Conservation (phyloP, 2,888 invertebrate genomes). For the Pharmacophagus antenor region DNA sequence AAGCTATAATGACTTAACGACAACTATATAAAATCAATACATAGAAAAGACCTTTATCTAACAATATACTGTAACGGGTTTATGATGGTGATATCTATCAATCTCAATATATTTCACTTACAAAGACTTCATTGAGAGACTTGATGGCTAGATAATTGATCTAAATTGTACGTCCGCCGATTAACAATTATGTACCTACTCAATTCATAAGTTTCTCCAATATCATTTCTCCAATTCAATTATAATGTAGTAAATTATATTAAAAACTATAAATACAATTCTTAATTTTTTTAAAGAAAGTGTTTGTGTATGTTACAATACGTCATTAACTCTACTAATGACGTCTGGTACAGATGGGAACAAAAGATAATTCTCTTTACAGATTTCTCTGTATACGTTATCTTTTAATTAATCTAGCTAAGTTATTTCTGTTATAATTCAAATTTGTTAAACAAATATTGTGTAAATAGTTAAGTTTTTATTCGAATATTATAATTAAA, state of each 20-base stretch:
- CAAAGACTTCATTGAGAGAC: too few relatives aligned
- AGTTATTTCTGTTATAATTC: constrained; percentile 18
- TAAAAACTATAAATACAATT: neutral
- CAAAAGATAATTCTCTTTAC: constrained; percentile 18
- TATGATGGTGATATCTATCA: too few relatives aligned
- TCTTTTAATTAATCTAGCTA: constrained; percentile 30
- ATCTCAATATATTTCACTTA: too few relatives aligned
- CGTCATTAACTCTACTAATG: constrained; percentile 23
- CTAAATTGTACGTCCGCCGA: too few relatives aligned
- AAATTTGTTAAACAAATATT: constrained; percentile 11
- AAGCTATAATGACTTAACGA: too few relatives aligned
- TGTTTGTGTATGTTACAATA: neutral
- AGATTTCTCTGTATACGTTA: constrained; percentile 19
- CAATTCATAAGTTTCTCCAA: too few relatives aligned
- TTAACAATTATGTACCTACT: too few relatives aligned
- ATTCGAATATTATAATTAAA: neutral
- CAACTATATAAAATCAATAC: too few relatives aligned
- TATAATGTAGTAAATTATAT: neutral
- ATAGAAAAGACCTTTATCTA: too few relatives aligned
- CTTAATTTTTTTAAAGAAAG: neutral
- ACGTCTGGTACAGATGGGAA: constrained; percentile 9
- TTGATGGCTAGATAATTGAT: too few relatives aligned
- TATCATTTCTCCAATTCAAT: too few relatives aligned
- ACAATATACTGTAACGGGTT: too few relatives aligned
- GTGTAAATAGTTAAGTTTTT: neutral